A percentile compares a stretch with the other conserved stretches of the same genome.
Evolutionary conservation across 1,140 invertebrate species (phyloP).

Genomic region (Atta cephalotes): DNA sequence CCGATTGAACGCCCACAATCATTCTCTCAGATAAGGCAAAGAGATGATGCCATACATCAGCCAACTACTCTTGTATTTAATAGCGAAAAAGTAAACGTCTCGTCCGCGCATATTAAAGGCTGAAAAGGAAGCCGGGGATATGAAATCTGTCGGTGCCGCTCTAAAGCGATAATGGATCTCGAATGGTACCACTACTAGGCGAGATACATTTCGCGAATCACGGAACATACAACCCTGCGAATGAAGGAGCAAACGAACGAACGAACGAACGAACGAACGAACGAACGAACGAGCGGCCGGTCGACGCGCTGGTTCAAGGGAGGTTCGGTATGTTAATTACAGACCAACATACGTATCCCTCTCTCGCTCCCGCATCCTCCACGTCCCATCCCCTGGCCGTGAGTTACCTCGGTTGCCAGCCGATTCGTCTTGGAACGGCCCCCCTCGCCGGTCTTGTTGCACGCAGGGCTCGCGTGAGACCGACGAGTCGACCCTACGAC

Average conservation of each 20-base stretch:
- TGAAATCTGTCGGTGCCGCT: conserved; percentile 41
- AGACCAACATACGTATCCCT: conserved; percentile 80
- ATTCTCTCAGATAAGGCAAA: conserved; percentile 25
- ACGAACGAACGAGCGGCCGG: conserved; percentile 72
- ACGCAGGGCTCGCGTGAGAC: conserved; percentile 77
- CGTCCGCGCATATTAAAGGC: conserved; percentile 31
- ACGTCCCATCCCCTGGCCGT: conserved; percentile 65
- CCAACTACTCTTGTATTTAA: conserved; percentile 24
- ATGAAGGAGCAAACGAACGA: conserved; percentile 70
- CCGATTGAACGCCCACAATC: conserved; percentile 38
- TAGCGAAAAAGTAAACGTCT: conserved; percentile 50
- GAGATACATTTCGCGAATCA: conserved; percentile 64
- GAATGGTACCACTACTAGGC: conserved; percentile 36
- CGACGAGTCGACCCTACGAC: conserved; percentile 80
- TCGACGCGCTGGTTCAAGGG: conserved; percentile 67
- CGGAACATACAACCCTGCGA: conserved; percentile 42
- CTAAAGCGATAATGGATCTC: conserved; percentile 58
- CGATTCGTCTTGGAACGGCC: conserved; percentile 75
- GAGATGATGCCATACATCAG: conserved; percentile 46
- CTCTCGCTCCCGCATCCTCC: conserved; percentile 55
- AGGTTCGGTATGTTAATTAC: conserved; percentile 86
- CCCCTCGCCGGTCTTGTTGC: conserved; percentile 73
- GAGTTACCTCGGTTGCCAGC: conserved; percentile 73
- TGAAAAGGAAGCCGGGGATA: neutral
- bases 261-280: conserved; percentile 76